Conservation (phyloP, 2,888 invertebrate genomes). For the Mycalesis mineus region DNA sequence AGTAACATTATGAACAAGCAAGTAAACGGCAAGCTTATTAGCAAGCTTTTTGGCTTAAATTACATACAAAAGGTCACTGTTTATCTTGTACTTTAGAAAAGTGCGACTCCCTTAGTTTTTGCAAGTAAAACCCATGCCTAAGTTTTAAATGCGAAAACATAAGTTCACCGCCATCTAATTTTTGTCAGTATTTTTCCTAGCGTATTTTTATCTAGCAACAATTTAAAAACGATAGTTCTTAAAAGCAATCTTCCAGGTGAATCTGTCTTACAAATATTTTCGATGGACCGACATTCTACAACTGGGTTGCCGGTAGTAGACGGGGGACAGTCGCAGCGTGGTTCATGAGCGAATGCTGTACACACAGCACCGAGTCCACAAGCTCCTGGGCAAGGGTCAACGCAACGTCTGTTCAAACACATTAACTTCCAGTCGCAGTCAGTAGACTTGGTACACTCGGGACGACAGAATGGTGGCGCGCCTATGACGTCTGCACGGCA, state of each 20-base stretch:
- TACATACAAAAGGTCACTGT: conserved; percentile 24
- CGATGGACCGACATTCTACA: conserved; percentile 79
- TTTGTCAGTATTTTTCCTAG: conserved; percentile 7
- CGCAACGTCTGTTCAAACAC: conserved; percentile 84
- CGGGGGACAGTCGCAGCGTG: conserved; percentile 82
- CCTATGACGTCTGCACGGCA: conserved; percentile 83
- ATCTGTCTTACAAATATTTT: conserved; percentile 68
- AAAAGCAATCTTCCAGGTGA: conserved; percentile 60
- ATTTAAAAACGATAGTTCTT: conserved; percentile 21
- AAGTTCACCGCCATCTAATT: conserved; percentile 39
- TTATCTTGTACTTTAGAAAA: conserved; percentile 1
- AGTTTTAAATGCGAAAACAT: conserved; percentile 71
- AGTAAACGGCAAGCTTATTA: conserved; percentile 47
- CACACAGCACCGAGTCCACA: conserved; percentile 86
- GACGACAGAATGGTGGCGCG: conserved; percentile 84
- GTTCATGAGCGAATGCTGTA: conserved; percentile 83
- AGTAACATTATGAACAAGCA: conserved; percentile 36
- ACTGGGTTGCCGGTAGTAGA: conserved; percentile 87
- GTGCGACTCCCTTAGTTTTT: conserved; percentile 54
- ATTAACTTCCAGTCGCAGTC: conserved; percentile 84
- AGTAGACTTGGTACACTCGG: conserved; percentile 84
- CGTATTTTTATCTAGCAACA: conserved; percentile 27
- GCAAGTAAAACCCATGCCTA: conserved; percentile 77
- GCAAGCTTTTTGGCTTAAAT: conserved; percentile 46
- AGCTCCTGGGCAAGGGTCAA: conserved; percentile 85